Evolutionary conservation across 2,797 vertebrate genomes (phyloP).

Genomic region (Protonibea diacanthus): DNA sequence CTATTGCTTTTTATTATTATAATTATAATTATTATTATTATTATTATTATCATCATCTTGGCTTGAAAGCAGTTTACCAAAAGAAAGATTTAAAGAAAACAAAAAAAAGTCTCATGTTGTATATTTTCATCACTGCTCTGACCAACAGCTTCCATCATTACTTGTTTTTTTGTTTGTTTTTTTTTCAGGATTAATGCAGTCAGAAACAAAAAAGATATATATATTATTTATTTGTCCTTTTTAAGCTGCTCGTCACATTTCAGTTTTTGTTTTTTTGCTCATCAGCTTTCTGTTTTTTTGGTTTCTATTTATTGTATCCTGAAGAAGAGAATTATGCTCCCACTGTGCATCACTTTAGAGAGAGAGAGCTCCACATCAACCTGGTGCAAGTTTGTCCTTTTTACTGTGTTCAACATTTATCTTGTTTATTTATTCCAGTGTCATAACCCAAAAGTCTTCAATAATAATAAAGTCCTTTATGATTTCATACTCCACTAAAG

Average conservation of each 20-base stretch:
- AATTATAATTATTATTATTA: no score
- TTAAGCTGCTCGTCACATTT: slow-evolving; percentile 80
- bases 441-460: slow-evolving; percentile 93
- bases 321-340: slow-evolving; percentile 82
- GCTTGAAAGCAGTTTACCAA: slow-evolving; percentile 83
- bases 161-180: slow-evolving; percentile 78
- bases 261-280: slow-evolving; percentile 74
- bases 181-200: slow-evolving; percentile 78
- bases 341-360: slow-evolving; percentile 77
- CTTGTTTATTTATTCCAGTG: slow-evolving; percentile 98
- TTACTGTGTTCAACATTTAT: slow-evolving; percentile 87
- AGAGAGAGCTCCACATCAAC: slow-evolving; percentile 78
- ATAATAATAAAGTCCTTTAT: slow-evolving; percentile 96
- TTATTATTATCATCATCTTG: slow-evolving; percentile 56
- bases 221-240: slow-evolving; percentile 90
- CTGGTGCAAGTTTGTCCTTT: slow-evolving; percentile 83
- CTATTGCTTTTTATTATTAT: slow-evolving; percentile 56
- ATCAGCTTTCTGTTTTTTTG: slow-evolving; percentile 69
- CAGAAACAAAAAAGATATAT: slow-evolving; percentile 63
- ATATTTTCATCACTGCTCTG: slow-evolving; percentile 80
- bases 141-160: slow-evolving; percentile 66
- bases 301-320: slow-evolving; percentile 93
- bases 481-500: slow-evolving; percentile 89
- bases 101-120: slow-evolving; percentile 64
- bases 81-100: slow-evolving; percentile 55